Conservation (phyloP, 1,140 invertebrate genomes). For the Schlechtendalia chinensis region DNA sequence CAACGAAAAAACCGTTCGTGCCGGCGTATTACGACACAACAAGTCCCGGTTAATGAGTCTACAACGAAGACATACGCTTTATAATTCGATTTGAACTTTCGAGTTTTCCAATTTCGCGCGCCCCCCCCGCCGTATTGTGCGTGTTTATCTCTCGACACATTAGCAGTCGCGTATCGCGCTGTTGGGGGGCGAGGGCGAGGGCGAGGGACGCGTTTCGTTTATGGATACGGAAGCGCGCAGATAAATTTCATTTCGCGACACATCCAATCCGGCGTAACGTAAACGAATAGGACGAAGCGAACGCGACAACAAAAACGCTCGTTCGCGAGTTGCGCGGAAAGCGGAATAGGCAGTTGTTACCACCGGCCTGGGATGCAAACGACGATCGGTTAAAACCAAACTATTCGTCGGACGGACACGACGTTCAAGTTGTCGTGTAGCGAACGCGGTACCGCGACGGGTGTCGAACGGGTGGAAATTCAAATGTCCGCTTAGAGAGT, state of each 20-base stretch:
- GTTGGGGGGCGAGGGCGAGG: neutral
- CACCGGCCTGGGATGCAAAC: too few species aligned
- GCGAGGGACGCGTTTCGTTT: constrained; percentile 13
- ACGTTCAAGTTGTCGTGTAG: too few species aligned
- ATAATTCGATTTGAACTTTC: constrained; percentile 40
- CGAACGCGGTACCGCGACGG: too few species aligned
- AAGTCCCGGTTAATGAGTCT: constrained; percentile 24
- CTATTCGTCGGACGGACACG: too few species aligned
- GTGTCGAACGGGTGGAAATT: too few species aligned
- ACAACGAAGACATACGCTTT: constrained; percentile 23
- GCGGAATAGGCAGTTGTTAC: too few species aligned
- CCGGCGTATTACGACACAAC: neutral
- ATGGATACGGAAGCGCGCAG: constrained; percentile 28
- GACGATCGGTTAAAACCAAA: constrained; percentile 19
- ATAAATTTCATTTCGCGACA: constrained; percentile 47
- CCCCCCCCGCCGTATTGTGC: neutral
- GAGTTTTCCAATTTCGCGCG: constrained; percentile 8
- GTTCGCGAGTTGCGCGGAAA: too few species aligned
- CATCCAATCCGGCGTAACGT: constrained; percentile 18
- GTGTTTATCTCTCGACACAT: constrained; percentile 1
- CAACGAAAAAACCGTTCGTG: neutral
- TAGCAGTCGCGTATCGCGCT: neutral
- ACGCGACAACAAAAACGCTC: too few species aligned
- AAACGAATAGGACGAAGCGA: too few species aligned
- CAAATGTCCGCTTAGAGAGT: too few species aligned